Evolutionary conservation across 2,888 invertebrate species (phyloP).

Genomic region (Cheilosia vulpina): DNA sequence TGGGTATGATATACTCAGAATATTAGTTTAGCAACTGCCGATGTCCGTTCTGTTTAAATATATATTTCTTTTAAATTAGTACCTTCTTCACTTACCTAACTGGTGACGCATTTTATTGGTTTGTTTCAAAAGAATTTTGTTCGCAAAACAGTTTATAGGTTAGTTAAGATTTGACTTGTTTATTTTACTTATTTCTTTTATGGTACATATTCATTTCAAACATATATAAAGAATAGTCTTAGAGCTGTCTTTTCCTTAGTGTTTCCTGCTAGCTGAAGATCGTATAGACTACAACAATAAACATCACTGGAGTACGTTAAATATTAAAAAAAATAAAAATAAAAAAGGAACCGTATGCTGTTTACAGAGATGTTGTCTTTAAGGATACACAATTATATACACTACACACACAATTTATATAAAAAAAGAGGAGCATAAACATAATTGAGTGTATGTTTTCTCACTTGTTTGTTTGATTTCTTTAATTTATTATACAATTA

Average conservation of each 20-base stretch:
- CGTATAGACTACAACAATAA: conserved; percentile 25
- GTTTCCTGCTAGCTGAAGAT: conserved; percentile 15
- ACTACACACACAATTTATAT: conserved; percentile 41
- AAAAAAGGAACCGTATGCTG: conserved; percentile 21
- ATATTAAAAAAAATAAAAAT: not conserved
- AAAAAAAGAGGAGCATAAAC: conserved; percentile 19
- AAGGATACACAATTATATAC: conserved; percentile 33
- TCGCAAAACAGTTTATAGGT: not conserved
- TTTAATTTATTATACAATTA: conserved; percentile 51
- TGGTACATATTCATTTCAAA: conserved; percentile 29
- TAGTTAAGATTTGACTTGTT: conserved; percentile 19
- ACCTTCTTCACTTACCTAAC: no score
- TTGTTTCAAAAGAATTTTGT: no score
- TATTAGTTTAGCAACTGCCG: no score
- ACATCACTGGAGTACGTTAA: not conserved
- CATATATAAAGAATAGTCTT: conserved; percentile 24
- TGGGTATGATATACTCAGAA: no score
- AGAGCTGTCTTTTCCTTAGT: conserved; percentile 6
- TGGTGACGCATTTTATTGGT: no score
- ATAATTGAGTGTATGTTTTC: conserved; percentile 23
- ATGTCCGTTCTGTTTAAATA: no score
- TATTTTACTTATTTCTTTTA: conserved; percentile 31
- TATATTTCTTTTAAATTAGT: no score
- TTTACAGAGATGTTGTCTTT: conserved; percentile 8
- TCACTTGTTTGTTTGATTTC: conserved; percentile 9